Percentiles rank a stretch among this genome's conserved stretches.
These are phyloP conservation scores for Leucoma salicis DNA, from an alignment of 2,888 invertebrate genomes.

Conservation along the genomic window DNA sequence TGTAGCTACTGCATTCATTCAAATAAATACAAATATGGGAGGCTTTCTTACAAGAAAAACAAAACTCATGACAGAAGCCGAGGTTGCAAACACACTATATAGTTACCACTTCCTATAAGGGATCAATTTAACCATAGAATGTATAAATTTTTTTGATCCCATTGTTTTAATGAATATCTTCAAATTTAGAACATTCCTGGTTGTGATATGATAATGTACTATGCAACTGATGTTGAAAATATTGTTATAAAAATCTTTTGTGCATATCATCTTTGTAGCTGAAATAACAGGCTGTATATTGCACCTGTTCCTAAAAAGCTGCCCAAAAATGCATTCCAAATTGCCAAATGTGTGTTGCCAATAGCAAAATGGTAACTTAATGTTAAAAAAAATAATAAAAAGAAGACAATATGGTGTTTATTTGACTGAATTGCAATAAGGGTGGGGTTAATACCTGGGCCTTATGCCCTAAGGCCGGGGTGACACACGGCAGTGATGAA, in stretches of 20 bases:
- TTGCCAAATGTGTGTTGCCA: slow-evolving; percentile 33
- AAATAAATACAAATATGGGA: slow-evolving; percentile 32
- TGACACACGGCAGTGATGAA: slow-evolving; percentile 89
- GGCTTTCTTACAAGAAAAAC: slow-evolving; percentile 22
- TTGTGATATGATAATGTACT: slow-evolving; percentile 46
- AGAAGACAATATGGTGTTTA: slow-evolving; percentile 46
- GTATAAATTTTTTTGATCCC: slow-evolving; percentile 34
- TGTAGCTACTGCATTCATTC: slow-evolving; percentile 27
- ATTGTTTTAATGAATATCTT: slow-evolving; percentile 22
- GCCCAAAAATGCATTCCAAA: slow-evolving; percentile 45
- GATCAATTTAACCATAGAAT: slow-evolving; percentile 72
- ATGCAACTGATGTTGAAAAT: slow-evolving; percentile 32
- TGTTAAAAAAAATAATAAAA: slow-evolving; percentile 24
- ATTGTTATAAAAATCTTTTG: slow-evolving; percentile 31
- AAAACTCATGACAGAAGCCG: slow-evolving; percentile 30
- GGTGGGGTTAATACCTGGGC: slow-evolving; percentile 49
- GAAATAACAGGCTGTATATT: slow-evolving; percentile 33
- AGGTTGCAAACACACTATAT: slow-evolving; percentile 29
- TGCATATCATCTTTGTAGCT: slow-evolving; percentile 54
- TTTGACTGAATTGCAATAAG: slow-evolving; percentile 46
- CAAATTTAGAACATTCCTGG: slow-evolving; percentile 33
- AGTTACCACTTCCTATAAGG: slow-evolving; percentile 58
- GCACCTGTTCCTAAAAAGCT: slow-evolving; percentile 32
- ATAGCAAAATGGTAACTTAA: slow-evolving; percentile 58
- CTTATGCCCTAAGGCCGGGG: slow-evolving; percentile 62